These are phyloP conservation scores for Podocnemis expansa DNA, from an alignment of 2,113 vertebrate species.

Conservation along the genomic window DNA sequence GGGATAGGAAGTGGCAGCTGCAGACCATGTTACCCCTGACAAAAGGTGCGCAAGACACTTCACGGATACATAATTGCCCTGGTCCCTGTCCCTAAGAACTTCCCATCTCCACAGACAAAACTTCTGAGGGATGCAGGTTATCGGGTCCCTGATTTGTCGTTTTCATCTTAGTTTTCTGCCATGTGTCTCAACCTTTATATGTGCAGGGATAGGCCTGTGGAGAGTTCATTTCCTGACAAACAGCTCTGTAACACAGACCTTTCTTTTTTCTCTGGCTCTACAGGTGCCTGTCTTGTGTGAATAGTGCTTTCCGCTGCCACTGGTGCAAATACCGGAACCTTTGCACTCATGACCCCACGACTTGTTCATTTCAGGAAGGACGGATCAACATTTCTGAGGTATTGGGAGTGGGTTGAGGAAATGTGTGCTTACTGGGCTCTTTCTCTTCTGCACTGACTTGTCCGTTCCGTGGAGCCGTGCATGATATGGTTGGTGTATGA, in stretches of 20 bases:
- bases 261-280: not conserved
- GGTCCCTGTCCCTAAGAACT: not conserved
- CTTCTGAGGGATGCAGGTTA: not conserved
- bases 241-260: not conserved
- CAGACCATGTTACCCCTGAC: too few species aligned
- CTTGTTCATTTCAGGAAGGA: constrained; percentile 98
- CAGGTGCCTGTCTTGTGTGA: constrained; percentile 98
- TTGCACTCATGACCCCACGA: constrained; percentile 97
- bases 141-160: not conserved
- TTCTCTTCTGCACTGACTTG: not conserved
- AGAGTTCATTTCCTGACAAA: not conserved
- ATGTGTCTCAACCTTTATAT: too few species aligned
- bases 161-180: not conserved
- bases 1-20: too few species aligned
- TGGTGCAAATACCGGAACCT: constrained; percentile 99
- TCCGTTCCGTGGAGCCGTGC: not conserved
- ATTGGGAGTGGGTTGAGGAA: not conserved
- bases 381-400: constrained; percentile 96
- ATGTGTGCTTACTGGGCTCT: not conserved
- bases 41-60: not conserved
- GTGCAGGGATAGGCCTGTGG: accelerated
- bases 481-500: accelerated
- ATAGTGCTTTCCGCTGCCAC: constrained; percentile 96
- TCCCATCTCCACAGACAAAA: not conserved
- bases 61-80: not conserved